Conservation (phyloP, 2,888 invertebrate species). For the Galerucella calmariensis region DNA sequence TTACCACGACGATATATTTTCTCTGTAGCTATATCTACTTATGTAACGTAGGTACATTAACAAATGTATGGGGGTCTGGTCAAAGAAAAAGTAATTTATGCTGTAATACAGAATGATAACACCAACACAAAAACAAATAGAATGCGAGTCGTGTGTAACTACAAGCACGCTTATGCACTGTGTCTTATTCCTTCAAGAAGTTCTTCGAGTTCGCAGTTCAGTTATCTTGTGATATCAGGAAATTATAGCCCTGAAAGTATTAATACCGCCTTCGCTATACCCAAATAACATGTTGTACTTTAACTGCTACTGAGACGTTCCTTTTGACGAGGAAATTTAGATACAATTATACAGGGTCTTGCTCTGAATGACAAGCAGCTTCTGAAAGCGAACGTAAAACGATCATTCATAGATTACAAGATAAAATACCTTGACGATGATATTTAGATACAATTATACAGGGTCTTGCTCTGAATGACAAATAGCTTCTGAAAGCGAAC, state of each 20-base stretch:
- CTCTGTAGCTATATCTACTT: too few relatives aligned
- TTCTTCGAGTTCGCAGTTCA: constrained; percentile 45
- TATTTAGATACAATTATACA: not conserved
- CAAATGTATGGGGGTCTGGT: too few relatives aligned
- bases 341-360: not conserved
- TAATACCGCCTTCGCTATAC: constrained; percentile 56
- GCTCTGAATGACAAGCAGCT: not conserved
- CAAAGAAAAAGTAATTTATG: not conserved
- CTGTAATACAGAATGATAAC: not conserved
- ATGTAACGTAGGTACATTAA: too few relatives aligned
- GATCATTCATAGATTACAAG: too few relatives aligned
- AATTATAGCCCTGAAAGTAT: constrained; percentile 57
- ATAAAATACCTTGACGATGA: not conserved
- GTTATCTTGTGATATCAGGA: constrained; percentile 55
- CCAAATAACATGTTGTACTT: constrained; percentile 54
- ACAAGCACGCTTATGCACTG: constrained; percentile 42
- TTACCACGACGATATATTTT: too few relatives aligned
- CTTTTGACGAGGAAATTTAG: constrained; percentile 2
- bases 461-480: not conserved
- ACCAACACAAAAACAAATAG: not conserved
- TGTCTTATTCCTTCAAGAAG: constrained; percentile 46
- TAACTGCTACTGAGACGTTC: constrained; percentile 40
- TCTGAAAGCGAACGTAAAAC: too few relatives aligned
- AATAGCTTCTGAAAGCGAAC: too few relatives aligned
- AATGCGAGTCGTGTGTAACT: constrained; percentile 37